These are phyloP conservation scores for Aspidiotus rigidus DNA, from an alignment of 2,888 invertebrate genomes.

Conservation along the genomic window DNA sequence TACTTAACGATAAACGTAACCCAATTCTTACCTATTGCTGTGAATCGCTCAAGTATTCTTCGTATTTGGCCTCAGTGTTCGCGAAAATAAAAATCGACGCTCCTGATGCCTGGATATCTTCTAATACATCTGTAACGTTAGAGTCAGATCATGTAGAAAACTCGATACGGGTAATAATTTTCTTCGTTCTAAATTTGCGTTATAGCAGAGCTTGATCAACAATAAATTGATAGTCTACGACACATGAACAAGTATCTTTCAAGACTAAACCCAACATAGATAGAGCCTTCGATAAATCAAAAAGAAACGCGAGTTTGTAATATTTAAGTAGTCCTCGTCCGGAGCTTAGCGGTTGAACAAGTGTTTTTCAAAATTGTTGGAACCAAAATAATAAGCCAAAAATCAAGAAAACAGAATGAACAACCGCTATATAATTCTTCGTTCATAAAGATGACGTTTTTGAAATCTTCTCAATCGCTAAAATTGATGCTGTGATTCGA, in stretches of 20 bases:
- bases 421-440: neutral
- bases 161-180: neutral
- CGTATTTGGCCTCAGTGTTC: neutral
- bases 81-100: neutral
- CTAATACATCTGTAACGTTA: conserved; percentile 23
- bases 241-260: too few species aligned
- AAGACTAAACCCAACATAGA: too few species aligned
- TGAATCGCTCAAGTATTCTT: neutral
- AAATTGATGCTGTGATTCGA: too few species aligned
- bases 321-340: too few species aligned
- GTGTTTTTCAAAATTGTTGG: conserved; percentile 2
- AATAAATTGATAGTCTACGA: too few species aligned
- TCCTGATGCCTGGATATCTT: neutral
- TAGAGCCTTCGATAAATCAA: too few species aligned
- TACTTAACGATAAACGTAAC: neutral
- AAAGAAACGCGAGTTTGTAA: too few species aligned
- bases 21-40: conserved; percentile 21
- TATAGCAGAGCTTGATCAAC: too few species aligned
- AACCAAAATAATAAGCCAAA: neutral
- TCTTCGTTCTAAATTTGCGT: too few species aligned
- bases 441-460: too few species aligned
- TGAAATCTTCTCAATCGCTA: too few species aligned
- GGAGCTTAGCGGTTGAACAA: neutral
- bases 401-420: neutral
- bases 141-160: conserved; percentile 28